These are phyloP conservation scores for Pollenia griseotomentosa DNA, from an alignment of 2,888 invertebrate genomes.

Conservation along the genomic window DNA sequence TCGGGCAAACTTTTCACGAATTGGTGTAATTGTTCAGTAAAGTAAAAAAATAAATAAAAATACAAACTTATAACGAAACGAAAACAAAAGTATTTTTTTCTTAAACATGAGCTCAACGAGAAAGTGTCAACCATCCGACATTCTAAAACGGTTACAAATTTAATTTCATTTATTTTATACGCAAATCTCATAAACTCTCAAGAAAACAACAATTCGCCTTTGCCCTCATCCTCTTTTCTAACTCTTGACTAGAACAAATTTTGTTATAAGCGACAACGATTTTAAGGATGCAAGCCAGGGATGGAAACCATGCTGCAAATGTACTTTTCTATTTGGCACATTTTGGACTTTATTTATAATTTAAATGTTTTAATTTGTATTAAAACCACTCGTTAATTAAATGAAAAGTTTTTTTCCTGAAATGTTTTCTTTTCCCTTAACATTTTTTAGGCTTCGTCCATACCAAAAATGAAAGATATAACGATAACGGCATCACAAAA, in stretches of 20 bases:
- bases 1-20: background rate
- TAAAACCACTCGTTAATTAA: too few relatives aligned
- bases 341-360: too few relatives aligned
- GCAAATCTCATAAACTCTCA: slow-evolving; percentile 52
- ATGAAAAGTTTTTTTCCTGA: too few relatives aligned
- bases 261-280: background rate
- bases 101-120: too few relatives aligned
- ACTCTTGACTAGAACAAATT: slow-evolving; percentile 22
- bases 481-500: too few relatives aligned
- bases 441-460: too few relatives aligned
- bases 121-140: slow-evolving; percentile 21
- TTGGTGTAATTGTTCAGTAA: slow-evolving; percentile 6
- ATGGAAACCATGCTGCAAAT: too few relatives aligned
- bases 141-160: slow-evolving; percentile 63
- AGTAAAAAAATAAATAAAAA: background rate
- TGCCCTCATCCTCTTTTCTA: background rate
- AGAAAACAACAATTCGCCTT: background rate
- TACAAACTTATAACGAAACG: background rate
- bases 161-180: slow-evolving; percentile 59
- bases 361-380: too few relatives aligned
- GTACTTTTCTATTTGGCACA: too few relatives aligned
- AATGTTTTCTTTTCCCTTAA: too few relatives aligned
- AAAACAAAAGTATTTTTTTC: slow-evolving; percentile 37
- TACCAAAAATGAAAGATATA: too few relatives aligned
- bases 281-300: background rate